Evolutionary conservation across 2,888 invertebrate species (phyloP), one percentile per base, ranked within the genome.

Genomic region (Steinernema scapterisci): DNA sequence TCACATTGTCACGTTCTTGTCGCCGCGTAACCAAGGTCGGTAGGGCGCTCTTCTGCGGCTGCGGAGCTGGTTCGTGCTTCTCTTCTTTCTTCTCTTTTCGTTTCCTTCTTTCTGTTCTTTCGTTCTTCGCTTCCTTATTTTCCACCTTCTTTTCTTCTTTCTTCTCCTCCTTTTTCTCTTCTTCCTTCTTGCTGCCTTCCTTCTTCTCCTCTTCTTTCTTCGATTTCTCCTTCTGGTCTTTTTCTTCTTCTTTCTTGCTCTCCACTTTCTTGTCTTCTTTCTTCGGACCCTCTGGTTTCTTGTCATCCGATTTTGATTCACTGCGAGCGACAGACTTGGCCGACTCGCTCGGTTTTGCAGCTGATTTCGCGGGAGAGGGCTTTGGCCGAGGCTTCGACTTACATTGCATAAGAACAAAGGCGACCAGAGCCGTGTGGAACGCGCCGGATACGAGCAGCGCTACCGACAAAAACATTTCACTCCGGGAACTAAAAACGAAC

Each of bases 101-200:
- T 48, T 48, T 13, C 6, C 48, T 7, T 48, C 19, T 19, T 48
- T 19, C 6, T 48, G 5, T 5, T n/a, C 48, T 3, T 13, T 48
- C 13, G 48, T 19, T 16, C 3, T 48, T 13, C 3, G n/a, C 19
- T 38, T 38, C n/a, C n/a, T n/a, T n/a, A n/a, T n/a, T n/a, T n/a
- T n/a, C n/a, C n/a, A n/a, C n/a, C n/a, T n/a, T n/a, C n/a, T n/a
- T n/a, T n/a, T n/a, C 3, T 9, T 71, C 63, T 1, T 75, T 75
- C 73, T 75, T 75, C 9, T 43, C 72, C 25, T 76, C 76, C 63
- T 56, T 46, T 23, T 52, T 52, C 6, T 73, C 75, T 25, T 76
- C 76, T 45, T 75, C 74, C 74, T 75, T 75, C 13, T 77, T 71
- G 9, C 46, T 54, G 44, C 31, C 31, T n/a, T 71, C 44, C 71